Evolutionary conservation across 37 sponge, comb jelly and placozoan species (phyloP).

Genomic region (Halisarca cf. caerulea): DNA sequence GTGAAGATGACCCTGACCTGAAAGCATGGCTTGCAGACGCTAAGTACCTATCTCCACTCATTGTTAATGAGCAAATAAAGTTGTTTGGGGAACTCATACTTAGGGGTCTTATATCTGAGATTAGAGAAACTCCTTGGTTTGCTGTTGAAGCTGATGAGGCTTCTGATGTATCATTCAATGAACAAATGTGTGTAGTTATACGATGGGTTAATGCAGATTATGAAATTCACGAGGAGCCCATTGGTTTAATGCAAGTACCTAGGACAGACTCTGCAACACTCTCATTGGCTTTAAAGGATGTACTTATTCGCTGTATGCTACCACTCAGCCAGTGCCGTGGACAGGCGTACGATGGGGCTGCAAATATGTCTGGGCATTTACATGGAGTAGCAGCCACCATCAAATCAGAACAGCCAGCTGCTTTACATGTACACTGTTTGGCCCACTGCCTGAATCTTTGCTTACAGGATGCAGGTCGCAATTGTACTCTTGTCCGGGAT

Average conservation of each 20-base stretch:
- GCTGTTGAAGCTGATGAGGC: conserved; percentile 40
- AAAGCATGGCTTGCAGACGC: conserved; percentile 20
- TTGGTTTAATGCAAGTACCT: conserved; percentile 34
- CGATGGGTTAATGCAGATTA: conserved; percentile 32
- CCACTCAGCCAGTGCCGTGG: conserved; percentile 33
- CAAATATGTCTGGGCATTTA: conserved; percentile 52
- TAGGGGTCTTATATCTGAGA: background rate
- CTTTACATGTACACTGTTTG: conserved; percentile 43
- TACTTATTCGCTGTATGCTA: conserved; percentile 29
- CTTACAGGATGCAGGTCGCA: conserved; percentile 33
- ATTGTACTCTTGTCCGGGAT: conserved; percentile 1
- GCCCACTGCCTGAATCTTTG: conserved; percentile 50
- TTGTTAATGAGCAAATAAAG: conserved; percentile 45
- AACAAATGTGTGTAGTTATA: conserved; percentile 30
- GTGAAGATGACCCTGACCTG: conserved; percentile 16
- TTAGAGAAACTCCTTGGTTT: conserved; percentile 15
- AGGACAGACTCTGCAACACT: conserved; percentile 33
- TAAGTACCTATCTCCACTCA: conserved; percentile 41
- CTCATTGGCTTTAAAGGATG: conserved; percentile 29
- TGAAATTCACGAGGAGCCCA: conserved; percentile 28
- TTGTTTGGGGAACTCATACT: conserved; percentile 24
- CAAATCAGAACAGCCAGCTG: conserved; percentile 24
- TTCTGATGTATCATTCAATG: conserved; percentile 29
- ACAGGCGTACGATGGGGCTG: conserved; percentile 62
- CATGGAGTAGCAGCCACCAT: conserved; percentile 33